Evolutionary conservation across 2,888 invertebrate species (phyloP), one percentile per base, ranked within the genome.

Genomic region (Pedicia rivosa): DNA sequence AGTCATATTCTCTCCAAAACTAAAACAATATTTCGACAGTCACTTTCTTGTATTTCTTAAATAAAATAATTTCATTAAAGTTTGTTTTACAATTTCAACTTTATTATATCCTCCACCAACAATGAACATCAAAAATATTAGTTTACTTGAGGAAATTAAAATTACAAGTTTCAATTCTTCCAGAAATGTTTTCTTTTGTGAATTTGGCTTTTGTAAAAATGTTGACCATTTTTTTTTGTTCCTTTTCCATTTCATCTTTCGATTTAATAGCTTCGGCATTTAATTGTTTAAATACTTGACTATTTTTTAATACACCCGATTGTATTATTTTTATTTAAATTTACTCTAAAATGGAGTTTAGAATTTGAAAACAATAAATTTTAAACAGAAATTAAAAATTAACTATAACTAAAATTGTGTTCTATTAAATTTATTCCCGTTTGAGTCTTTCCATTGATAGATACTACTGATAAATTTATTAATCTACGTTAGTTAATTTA

Each of bases 201-300:
- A 79, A 43, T 72, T 67, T 0, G 80, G 74, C 82, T 48, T 76
- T 78, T 55, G 78, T 75, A 42, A 84, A 53, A 50, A 83, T 83
- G 20, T 78, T 80, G 3, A 83, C 78, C 66, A 73, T 77, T 46
- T 72, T 71, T 46, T 68, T 70, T 44, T 68, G 66, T 26, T 72
- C 67, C 43, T 65, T 62, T 38, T 66, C 67, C 41, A 64, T 60
- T 43, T 68, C 66, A 13, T 59, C 62, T 44, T 59, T 64, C 3
- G 64, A 58, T 47, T 63, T 65, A 40, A 57, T 46, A 24, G 67
- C 53, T 45, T 73, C 71, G 32, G 69, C 71, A 45, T 74, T 72
- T 17, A 75, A 52, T 1, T 66, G 68, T 43, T 74, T 72, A 43
- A 79, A 57, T 0, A 79, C 78, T 51, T 75, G 74, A 4, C 79